Conservation (phyloP, 1,140 invertebrate genomes). For the Leptinotarsa undecemlineata region DNA sequence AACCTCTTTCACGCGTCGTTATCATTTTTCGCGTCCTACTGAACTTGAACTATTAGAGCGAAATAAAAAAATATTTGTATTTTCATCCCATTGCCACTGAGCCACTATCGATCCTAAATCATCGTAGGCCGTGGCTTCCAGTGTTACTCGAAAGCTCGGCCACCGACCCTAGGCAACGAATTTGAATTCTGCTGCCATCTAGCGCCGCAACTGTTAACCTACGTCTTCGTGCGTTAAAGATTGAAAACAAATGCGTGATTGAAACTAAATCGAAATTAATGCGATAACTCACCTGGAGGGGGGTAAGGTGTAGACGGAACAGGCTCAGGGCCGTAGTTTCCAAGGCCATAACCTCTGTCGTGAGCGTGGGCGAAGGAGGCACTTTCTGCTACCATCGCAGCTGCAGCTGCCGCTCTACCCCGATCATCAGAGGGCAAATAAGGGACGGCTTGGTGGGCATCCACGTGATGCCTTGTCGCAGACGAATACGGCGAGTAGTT, state of each 20-base stretch:
- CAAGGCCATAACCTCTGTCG: conserved; percentile 74
- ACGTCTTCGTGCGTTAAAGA: background rate
- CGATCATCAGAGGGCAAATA: conserved; percentile 72
- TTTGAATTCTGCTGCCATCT: conserved; percentile 25
- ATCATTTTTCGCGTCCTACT: conserved; percentile 9
- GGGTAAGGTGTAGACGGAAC: conserved; percentile 79
- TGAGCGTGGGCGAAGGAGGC: conserved; percentile 60
- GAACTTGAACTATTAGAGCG: conserved; percentile 11
- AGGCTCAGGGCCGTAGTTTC: conserved; percentile 75
- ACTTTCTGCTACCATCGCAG: conserved; percentile 67
- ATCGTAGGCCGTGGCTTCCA: background rate
- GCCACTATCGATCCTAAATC: background rate
- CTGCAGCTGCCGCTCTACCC: conserved; percentile 62
- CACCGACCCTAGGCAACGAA: conserved; percentile 7
- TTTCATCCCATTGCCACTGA: too few species aligned
- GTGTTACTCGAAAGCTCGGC: conserved; percentile 13
- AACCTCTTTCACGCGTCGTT: background rate
- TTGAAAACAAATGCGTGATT: background rate
- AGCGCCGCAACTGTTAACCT: background rate
- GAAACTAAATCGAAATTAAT: conserved; percentile 2
- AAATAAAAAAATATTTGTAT: background rate
- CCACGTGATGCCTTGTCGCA: conserved; percentile 65
- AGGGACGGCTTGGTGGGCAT: conserved; percentile 64
- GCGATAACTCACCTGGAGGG: conserved; percentile 65
- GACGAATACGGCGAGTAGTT: conserved; percentile 72